Base-by-base conservation (phyloP, 2,888 invertebrate species). In the Catotricha subobsoleta region DNA sequence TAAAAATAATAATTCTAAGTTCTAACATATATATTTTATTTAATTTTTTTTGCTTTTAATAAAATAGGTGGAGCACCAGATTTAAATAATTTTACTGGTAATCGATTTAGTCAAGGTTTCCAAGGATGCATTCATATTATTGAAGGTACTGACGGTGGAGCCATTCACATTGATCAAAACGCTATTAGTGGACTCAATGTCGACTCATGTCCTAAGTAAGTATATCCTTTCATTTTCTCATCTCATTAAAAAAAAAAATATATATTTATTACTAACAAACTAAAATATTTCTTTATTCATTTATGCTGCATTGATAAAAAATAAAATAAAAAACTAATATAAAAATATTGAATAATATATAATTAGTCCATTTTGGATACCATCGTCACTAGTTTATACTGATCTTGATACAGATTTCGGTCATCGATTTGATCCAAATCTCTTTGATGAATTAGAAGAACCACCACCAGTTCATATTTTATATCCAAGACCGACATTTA, bases 81-180 rank as follows among this genome's bases (percentile, higher is more conserved):
- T 48, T 64, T 73, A 38, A 60, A 69, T 36, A 64, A 68, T 47
- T 75, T 80, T 66, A 77, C 80, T 20, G 71, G 71, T 30, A 72
- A 74, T 47, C 73, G 74, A 47, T 78, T 75, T 55, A 59, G 58
- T 21, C 61, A 69, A 13, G 84, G 86, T 18, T 82, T 91, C 54
- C 67, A 65, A 39, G 92, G 92, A 13, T 92, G 92, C 61, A 74
- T 92, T 43, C 80, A 82, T 52, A 76, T 79, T 41, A 68, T 92
- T 31, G 80, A 81, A 55, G 70, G 87, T 43, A 80, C 80, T 62
- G 66, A 74, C 54, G 65, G 70, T 15, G 71, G 74, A 45, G 69
- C 74, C 33, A 65, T 90, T 44, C 72, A 80, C 54, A 67, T 91
- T 46, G 80, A 81, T 48, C 65, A 68, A 25, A 69, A 68, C 42